Evolutionary conservation across 2,113 vertebrate species (phyloP).

Genomic region (Tetrax tetrax): DNA sequence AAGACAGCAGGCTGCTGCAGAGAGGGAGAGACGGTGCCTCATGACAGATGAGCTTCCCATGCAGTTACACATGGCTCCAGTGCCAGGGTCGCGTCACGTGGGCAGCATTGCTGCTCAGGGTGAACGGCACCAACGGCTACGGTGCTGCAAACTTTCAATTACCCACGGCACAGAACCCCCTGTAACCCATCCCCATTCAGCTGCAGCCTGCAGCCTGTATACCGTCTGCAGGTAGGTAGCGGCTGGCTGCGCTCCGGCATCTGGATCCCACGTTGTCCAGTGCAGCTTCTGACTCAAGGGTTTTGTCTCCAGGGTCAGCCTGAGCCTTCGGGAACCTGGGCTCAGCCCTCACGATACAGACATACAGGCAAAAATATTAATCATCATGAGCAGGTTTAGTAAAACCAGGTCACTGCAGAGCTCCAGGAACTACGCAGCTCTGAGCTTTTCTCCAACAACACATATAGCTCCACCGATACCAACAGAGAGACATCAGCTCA

Average conservation of each 20-base stretch:
- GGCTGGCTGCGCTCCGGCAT: background rate
- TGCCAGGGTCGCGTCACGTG: rapidly evolving
- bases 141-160: background rate
- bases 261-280: rapidly evolving
- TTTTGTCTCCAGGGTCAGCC: background rate
- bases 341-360: background rate
- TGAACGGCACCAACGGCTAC: background rate
- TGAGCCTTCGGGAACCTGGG: background rate
- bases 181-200: background rate
- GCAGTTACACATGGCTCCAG: rapidly evolving
- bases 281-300: background rate
- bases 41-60: background rate
- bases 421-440: background rate
- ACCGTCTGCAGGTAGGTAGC: background rate
- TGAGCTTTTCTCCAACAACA: background rate
- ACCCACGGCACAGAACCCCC: rapidly evolving
- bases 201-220: background rate
- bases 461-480: background rate
- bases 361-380: background rate
- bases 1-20: background rate
- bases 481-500: background rate
- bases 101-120: background rate
- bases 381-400: background rate
- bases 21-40: background rate
- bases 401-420: background rate